Base-by-base conservation (phyloP, 2,113 vertebrate species). In the Bubo bubo region DNA sequence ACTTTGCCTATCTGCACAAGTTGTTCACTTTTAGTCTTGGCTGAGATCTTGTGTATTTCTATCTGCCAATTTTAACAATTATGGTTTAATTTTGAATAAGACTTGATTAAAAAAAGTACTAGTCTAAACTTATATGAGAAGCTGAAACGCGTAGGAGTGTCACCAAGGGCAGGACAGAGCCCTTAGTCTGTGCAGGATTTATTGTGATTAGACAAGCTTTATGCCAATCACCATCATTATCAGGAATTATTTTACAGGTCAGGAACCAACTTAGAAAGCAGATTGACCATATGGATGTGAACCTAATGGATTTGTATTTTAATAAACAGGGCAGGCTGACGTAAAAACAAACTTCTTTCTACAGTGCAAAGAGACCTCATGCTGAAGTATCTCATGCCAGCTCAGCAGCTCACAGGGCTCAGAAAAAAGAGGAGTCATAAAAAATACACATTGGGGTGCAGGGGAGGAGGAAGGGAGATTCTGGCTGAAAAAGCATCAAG, bases 301-400 rank as follows among this genome's bases (percentile, higher is more conserved):
- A 95, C 66, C 71, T 90, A 92, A 97, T 92, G 91, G 93, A 97
- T 97, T 95, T 98, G 92, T 97, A 87, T 96, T 96, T 96, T 96
- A 93, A 97, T 95, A 97, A 95, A 97, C 85, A 93, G 90, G 80
- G 86, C 24, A 73, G 81, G 83, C 85, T 98, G 94, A 92, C 8
- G 8, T 95, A 97, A 97, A 97, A 93, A 79, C 84, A 90, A 95
- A 93, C 59, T 59, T 49, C 17, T 53, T 43, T 67, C 37, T 39
- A 6, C 59, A 88, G 86, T 77, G 66, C 79, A 95, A 95, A 96
- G 94, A 97, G 81, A 90, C 63, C 55, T 97, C 80, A 4, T 59
- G 80, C 75, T 95, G 92, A 97, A 86, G 7, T 70, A 59, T 30
- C 66, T 67, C 27, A 21, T 75, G 47, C 60, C 45, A 53, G 16